Conservation (phyloP, 1,140 invertebrate species). For the Teleogryllus occipitalis region DNA sequence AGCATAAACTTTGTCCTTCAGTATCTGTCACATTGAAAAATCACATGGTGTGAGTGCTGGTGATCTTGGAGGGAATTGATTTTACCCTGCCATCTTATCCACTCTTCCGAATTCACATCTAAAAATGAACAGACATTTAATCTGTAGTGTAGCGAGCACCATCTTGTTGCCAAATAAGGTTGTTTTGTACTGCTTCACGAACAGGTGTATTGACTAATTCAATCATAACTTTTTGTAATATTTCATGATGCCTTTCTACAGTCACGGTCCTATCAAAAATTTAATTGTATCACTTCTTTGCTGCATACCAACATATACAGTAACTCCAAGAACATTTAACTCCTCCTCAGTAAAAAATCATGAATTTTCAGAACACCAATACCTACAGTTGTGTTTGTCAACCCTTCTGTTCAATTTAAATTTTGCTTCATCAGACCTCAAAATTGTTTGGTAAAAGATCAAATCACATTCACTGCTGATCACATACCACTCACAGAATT, state of each 20-base stretch:
- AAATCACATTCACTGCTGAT: background rate
- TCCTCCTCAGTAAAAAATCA: background rate
- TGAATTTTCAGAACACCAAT: background rate
- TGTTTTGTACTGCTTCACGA: no score
- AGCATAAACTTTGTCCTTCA: background rate
- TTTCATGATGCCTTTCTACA: background rate
- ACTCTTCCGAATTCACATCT: background rate
- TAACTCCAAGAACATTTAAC: background rate
- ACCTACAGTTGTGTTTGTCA: background rate
- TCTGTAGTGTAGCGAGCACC: no score
- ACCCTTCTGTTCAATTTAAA: background rate
- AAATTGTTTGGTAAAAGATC: conserved; percentile 23
- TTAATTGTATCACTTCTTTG: background rate
- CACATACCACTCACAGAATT: no score
- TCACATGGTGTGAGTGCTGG: no score
- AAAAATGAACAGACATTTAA: background rate
- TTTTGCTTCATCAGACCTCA: background rate
- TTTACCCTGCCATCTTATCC: background rate
- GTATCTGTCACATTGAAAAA: no score
- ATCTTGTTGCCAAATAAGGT: no score
- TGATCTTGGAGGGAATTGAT: background rate
- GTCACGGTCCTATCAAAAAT: background rate
- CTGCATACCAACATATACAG: background rate
- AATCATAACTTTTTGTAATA: no score
- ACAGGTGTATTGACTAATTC: no score